A percentile compares a stretch with the other conserved stretches of the same genome.
phyloP scores from a whole-genome alignment of 2,888 invertebrate species.

The Creontiades dilutus region DNA sequence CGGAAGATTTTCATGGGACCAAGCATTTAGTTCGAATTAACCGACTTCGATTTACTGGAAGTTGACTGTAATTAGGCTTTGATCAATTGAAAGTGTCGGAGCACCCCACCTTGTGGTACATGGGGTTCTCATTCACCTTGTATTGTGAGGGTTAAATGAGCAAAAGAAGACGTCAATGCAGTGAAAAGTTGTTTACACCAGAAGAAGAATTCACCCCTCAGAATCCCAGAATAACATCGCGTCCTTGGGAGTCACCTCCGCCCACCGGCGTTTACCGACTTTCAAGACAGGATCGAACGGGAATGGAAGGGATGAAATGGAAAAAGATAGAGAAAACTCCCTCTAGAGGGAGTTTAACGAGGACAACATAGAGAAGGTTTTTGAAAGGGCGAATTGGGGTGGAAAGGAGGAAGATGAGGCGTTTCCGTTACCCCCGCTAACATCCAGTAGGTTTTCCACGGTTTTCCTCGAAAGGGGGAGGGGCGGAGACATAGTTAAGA shows the following conservation, averaged over 20 bases:
- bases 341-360: background rate
- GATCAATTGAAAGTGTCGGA: too few species aligned
- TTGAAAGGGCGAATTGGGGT: conserved; percentile 44
- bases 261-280: background rate
- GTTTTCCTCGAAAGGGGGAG: background rate
- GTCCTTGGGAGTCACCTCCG: background rate
- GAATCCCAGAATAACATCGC: background rate
- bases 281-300: background rate
- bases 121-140: too few species aligned
- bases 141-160: too few species aligned
- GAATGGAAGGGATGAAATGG: background rate
- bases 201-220: background rate
- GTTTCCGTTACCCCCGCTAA: conserved; percentile 14
- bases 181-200: background rate
- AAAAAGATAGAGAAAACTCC: background rate
- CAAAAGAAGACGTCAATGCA: too few species aligned
- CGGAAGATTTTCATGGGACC: too few species aligned
- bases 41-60: too few species aligned
- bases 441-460: conserved; percentile 18
- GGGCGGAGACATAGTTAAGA: conserved; percentile 4
- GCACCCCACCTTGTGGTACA: too few species aligned
- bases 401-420: conserved; percentile 46
- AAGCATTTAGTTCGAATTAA: too few species aligned
- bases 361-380: background rate
- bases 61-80: too few species aligned